Evolutionary conservation across 2,888 invertebrate genomes (phyloP).

Genomic region (Ophraella communa): DNA sequence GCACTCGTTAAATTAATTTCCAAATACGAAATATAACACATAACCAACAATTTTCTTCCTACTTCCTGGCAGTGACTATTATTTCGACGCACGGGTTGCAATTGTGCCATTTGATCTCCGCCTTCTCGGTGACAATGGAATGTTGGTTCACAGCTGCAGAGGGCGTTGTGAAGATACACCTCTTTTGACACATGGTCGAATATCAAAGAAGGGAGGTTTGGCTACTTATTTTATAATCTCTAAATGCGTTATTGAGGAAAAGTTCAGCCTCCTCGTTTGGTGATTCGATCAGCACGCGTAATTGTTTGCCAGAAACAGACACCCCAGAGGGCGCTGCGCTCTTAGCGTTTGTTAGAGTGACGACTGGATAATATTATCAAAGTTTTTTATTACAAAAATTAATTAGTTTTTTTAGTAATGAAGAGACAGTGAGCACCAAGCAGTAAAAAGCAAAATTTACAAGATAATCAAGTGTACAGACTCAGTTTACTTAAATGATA

Average conservation of each 20-base stretch:
- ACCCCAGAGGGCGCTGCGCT: constrained; percentile 36
- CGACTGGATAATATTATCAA: not conserved
- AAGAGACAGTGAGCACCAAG: too few species aligned
- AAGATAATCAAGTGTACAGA: too few species aligned
- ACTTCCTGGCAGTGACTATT: constrained; percentile 30
- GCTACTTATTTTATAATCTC: constrained; percentile 43
- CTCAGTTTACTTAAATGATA: too few species aligned
- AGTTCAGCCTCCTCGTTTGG: constrained; percentile 46
- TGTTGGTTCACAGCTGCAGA: constrained; percentile 43
- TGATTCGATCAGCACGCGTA: constrained; percentile 42
- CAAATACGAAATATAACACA: constrained; percentile 7
- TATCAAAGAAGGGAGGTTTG: constrained; percentile 39
- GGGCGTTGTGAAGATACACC: constrained; percentile 46
- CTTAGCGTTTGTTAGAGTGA: not conserved
- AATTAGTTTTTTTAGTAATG: too few species aligned
- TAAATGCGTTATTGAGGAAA: constrained; percentile 44
- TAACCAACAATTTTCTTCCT: constrained; percentile 26
- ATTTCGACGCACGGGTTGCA: constrained; percentile 45
- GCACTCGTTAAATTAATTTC: constrained; percentile 6
- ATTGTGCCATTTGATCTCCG: constrained; percentile 43
- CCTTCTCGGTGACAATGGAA: constrained; percentile 43
- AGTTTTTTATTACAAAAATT: not conserved
- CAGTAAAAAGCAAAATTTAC: too few species aligned
- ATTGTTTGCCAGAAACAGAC: constrained; percentile 48
- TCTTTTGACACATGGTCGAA: constrained; percentile 45